Evolutionary conservation across 2,113 vertebrate genomes (phyloP), one percentile per base, ranked within the genome.

Genomic region (Heterotis niloticus): DNA sequence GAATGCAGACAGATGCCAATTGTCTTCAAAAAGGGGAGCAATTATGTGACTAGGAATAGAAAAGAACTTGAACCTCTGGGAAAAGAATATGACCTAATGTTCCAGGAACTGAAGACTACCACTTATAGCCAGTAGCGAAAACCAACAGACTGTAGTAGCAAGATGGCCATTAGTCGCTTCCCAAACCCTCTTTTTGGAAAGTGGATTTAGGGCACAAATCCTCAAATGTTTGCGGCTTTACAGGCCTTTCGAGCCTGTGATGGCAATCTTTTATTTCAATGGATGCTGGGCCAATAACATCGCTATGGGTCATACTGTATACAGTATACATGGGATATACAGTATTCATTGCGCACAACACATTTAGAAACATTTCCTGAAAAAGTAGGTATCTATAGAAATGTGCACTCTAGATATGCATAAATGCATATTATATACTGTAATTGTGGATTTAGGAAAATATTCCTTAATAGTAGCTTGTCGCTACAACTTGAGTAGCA

Each of bases 111-210:
- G 79, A 78, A 78, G 71, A 77, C 77, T 77, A 64, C 76, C 75
- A 79, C 79, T 79, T 76, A 80, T 67, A 77, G 64, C 82, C 79
- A 73, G 78, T 59, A 81, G 57, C 65, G 80, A 82, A 75, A 79
- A 78, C 76, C 69, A 64, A 83, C 80, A 77, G 82, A 83, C 87
- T 80, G 54, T 28, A 51, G 67, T 54, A 71, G 44, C 20, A 72
- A 86, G 71, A 84, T 28, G 28, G 84, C 84, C 75, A 83, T 76
- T 69, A 77, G 65, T 80, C 78, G 82, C 7, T 75, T 82, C 70
- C 67, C 64, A 78, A 82, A 83, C 86, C 64, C 34, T 52, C 75
- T 51, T 82, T 72, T 80, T 79, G 52, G 80, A 81, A 75, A 62
- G n/a, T 74, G 72, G 64, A 57, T 62, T 77, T 28, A 44, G 60